A percentile compares a stretch with the other conserved stretches of the same genome.
phyloP scores from a whole-genome alignment of 2,888 invertebrate genomes.

The Drosophila mimica region DNA sequence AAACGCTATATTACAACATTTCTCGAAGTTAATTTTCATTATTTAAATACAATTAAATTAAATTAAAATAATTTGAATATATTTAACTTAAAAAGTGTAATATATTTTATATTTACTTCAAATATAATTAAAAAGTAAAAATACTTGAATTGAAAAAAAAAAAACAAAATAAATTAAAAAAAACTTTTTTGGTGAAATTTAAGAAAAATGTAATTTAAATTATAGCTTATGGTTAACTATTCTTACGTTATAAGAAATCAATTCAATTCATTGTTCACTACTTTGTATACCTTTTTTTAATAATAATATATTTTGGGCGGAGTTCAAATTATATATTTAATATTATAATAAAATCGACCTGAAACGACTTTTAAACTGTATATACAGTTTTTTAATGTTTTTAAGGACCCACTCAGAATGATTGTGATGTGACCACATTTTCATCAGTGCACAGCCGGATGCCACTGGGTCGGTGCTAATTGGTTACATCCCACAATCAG shows the following conservation, averaged over 20 bases:
- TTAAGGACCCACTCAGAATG: too few relatives aligned
- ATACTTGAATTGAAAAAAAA: too few relatives aligned
- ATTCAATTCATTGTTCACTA: neutral
- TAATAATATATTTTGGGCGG: neutral
- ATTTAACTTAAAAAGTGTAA: neutral
- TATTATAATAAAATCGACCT: neutral
- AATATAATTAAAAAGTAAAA: too few relatives aligned
- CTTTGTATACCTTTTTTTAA: neutral
- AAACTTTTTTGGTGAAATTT: too few relatives aligned
- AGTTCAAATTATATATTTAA: neutral
- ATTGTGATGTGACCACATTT: neutral
- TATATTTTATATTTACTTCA: too few relatives aligned
- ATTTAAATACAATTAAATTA: too few relatives aligned
- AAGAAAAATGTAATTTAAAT: neutral
- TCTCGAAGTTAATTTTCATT: too few relatives aligned
- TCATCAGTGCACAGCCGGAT: neutral
- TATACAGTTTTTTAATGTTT: too few relatives aligned
- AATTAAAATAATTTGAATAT: too few relatives aligned
- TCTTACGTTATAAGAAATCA: neutral
- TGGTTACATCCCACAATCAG: slow-evolving; percentile 13
- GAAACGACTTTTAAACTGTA: neutral
- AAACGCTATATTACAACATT: too few relatives aligned
- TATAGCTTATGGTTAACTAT: neutral
- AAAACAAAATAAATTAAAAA: too few relatives aligned
- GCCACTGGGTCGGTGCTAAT: neutral